These are phyloP conservation scores for Sander lucioperca DNA, from an alignment of 2,113 vertebrate species.

Conservation along the genomic window DNA sequence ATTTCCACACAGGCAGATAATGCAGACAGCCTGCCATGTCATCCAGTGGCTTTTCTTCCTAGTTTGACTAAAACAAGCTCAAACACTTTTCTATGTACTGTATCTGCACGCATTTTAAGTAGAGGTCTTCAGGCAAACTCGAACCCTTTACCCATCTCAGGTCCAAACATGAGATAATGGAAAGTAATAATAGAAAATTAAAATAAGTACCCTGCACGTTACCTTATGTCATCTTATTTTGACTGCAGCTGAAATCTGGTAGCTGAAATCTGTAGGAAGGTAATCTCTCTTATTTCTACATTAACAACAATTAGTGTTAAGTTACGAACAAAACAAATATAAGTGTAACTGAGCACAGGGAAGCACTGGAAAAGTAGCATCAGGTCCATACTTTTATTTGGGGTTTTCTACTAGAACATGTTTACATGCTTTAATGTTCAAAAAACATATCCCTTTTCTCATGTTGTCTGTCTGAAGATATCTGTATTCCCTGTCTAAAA, in stretches of 20 bases:
- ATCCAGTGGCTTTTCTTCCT: neutral
- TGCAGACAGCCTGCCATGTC: neutral
- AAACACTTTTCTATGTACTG: neutral
- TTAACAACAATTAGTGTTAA: neutral
- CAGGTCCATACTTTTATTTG: too few relatives aligned
- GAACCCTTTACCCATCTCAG: neutral
- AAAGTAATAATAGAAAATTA: neutral
- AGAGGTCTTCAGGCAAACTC: neutral
- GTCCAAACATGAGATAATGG: neutral
- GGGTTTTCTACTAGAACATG: too few relatives aligned
- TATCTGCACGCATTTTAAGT: neutral
- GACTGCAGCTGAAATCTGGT: neutral
- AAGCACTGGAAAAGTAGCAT: neutral
- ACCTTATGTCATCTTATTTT: neutral
- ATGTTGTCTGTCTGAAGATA: too few relatives aligned
- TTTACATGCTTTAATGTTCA: too few relatives aligned
- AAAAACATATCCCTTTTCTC: too few relatives aligned
- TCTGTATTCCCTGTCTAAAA: too few relatives aligned
- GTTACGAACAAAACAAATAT: neutral
- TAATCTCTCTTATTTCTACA: neutral
- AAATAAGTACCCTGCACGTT: neutral
- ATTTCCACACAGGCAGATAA: slow-evolving; percentile 3
- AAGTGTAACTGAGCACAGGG: neutral
- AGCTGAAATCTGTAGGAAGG: neutral
- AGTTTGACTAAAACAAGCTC: neutral